phyloP scores from a whole-genome alignment of 2,888 invertebrate species.

The Orchesellides sinensis region DNA sequence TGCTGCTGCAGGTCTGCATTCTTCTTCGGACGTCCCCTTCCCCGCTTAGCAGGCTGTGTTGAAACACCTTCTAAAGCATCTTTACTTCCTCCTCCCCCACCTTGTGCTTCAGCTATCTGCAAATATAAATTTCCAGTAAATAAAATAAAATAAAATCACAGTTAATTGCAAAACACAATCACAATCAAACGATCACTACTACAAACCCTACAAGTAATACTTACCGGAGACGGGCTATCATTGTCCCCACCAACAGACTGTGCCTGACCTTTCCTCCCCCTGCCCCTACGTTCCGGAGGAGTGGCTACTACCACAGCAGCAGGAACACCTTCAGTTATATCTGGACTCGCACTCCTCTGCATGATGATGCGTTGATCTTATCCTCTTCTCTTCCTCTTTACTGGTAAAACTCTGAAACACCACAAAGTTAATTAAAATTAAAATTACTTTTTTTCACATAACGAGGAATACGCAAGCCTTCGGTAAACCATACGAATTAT shows the following conservation, averaged over 20 bases:
- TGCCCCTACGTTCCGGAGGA: neutral
- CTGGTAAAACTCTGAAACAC: too few relatives aligned
- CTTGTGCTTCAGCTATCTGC: too few relatives aligned
- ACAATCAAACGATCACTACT: neutral
- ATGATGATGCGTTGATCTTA: too few relatives aligned
- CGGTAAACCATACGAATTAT: too few relatives aligned
- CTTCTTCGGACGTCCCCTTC: conserved; percentile 44
- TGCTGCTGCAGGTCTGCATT: neutral
- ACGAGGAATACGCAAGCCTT: too few relatives aligned
- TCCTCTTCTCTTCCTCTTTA: too few relatives aligned
- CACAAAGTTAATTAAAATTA: too few relatives aligned
- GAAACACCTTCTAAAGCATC: too few relatives aligned
- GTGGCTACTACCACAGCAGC: neutral
- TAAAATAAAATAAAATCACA: too few relatives aligned
- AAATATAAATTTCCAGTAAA: too few relatives aligned
- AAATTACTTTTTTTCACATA: too few relatives aligned
- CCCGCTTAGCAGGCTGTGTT: conserved; percentile 7
- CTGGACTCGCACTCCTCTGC: conserved; percentile 54
- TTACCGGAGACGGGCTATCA: neutral
- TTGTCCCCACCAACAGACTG: neutral
- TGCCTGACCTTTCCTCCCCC: neutral
- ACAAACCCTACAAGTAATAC: neutral
- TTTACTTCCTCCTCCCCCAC: too few relatives aligned
- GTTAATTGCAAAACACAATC: neutral
- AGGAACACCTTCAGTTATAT: conserved; percentile 49